These are phyloP conservation scores for Agonopterix alstromeriana DNA, from an alignment of 2,888 invertebrate species.

Conservation along the genomic window DNA sequence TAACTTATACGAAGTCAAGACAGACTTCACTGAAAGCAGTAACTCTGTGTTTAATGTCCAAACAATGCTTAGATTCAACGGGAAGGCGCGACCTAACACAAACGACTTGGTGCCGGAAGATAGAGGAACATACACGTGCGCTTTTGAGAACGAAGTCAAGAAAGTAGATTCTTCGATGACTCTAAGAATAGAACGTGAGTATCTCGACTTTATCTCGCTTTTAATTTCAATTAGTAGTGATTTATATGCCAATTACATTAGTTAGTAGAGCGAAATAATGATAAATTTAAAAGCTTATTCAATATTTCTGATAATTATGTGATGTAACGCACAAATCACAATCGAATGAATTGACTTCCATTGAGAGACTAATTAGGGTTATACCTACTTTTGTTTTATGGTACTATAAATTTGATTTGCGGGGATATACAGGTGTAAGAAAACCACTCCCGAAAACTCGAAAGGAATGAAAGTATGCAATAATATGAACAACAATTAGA, in stretches of 20 bases:
- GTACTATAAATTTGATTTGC: too few species aligned
- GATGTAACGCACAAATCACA: too few species aligned
- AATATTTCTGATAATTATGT: too few species aligned
- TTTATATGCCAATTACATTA: neutral
- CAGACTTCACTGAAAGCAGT: constrained; percentile 84
- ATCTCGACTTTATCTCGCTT: constrained; percentile 7
- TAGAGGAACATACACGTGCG: constrained; percentile 91
- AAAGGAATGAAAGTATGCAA: too few species aligned
- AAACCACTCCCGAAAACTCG: too few species aligned
- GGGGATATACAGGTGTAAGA: too few species aligned
- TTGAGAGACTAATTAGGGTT: too few species aligned
- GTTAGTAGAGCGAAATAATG: neutral
- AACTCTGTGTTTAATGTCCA: constrained; percentile 90
- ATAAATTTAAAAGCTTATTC: too few species aligned
- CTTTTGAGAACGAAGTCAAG: constrained; percentile 93
- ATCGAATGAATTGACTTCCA: too few species aligned
- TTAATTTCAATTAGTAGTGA: constrained; percentile 1
- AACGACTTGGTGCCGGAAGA: constrained; percentile 89
- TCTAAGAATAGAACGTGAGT: constrained; percentile 91
- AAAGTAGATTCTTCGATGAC: constrained; percentile 93
- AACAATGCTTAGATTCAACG: constrained; percentile 87
- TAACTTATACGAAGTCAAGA: constrained; percentile 88
- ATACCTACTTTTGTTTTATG: too few species aligned
- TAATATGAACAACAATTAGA: too few species aligned
- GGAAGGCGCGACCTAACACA: constrained; percentile 84